Percentiles rank a stretch among this genome's conserved stretches.
Conservation (phyloP, 2,888 invertebrate species). For the Erpobdella octoculata region DNA sequence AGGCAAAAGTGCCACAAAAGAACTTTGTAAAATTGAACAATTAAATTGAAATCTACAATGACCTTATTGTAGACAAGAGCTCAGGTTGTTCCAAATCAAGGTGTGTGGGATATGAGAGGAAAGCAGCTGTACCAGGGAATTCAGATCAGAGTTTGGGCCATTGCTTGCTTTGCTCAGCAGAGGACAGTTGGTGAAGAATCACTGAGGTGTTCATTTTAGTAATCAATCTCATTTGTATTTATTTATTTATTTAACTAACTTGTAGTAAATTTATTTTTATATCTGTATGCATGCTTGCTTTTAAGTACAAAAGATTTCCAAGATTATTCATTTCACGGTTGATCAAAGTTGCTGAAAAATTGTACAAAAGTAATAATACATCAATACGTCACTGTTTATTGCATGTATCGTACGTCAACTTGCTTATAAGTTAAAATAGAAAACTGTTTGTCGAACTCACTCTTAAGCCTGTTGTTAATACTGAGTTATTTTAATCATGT, state of each 20-base stretch:
- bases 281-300: not conserved
- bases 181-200: conserved; percentile 94
- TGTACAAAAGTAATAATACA: no score
- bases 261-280: not conserved
- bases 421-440: no score
- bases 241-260: not conserved
- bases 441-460: no score
- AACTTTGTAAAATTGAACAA: no score
- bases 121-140: conserved; percentile 99
- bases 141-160: conserved; percentile 98
- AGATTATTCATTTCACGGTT: no score
- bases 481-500: no score
- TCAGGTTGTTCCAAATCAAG: conserved; percentile 95
- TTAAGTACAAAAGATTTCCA: not conserved
- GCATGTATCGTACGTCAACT: no score
- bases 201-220: conserved; percentile 59
- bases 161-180: conserved; percentile 98
- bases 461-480: no score
- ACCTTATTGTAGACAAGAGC: conserved; percentile 62
- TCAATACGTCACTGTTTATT: no score
- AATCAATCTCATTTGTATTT: not conserved
- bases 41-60: no score
- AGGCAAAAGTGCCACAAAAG: no score
- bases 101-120: conserved; percentile 99
- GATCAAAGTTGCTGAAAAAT: no score